Conservation (phyloP, 2,888 invertebrate species). For the Drosophila colorata region DNA sequence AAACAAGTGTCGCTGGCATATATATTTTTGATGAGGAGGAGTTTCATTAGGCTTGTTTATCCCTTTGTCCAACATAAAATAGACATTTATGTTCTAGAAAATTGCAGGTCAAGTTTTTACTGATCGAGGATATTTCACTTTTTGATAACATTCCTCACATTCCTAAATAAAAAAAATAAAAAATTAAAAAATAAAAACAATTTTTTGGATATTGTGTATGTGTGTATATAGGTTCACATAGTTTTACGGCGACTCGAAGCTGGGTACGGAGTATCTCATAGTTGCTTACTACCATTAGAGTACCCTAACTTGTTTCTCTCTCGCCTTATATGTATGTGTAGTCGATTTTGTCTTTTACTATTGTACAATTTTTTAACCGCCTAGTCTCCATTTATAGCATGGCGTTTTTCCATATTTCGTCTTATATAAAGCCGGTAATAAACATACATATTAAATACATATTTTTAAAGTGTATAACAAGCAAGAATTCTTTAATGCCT, state of each 20-base stretch:
- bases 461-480: background rate
- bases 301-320: background rate
- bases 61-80: too few relatives aligned
- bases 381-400: constrained; percentile 50
- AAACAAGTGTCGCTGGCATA: background rate
- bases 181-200: too few relatives aligned
- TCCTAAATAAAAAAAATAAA: too few relatives aligned
- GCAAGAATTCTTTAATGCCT: background rate
- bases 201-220: too few relatives aligned
- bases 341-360: constrained; percentile 7
- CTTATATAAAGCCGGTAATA: background rate
- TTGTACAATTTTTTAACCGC: constrained; percentile 38
- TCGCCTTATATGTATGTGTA: background rate
- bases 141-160: too few relatives aligned
- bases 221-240: too few relatives aligned
- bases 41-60: too few relatives aligned
- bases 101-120: too few relatives aligned
- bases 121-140: too few relatives aligned
- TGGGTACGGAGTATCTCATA: background rate
- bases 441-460: constrained; percentile 2
- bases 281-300: background rate
- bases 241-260: too few relatives aligned
- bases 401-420: constrained; percentile 21
- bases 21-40: too few relatives aligned
- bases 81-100: too few relatives aligned